Conservation (phyloP, 2,113 vertebrate genomes). For the Motacilla tschutschensis region DNA sequence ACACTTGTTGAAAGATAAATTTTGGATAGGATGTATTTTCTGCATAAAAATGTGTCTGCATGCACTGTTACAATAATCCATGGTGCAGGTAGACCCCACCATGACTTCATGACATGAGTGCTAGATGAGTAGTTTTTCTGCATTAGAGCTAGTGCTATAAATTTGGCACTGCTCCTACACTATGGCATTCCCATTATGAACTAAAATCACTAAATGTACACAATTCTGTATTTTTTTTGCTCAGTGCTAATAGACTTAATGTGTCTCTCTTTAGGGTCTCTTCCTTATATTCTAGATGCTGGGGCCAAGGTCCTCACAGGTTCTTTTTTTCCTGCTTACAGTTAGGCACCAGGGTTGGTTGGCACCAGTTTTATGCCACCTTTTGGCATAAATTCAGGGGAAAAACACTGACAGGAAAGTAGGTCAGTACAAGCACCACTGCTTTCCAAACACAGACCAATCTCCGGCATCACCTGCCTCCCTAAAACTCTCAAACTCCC, state of each 20-base stretch:
- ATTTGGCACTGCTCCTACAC: background rate
- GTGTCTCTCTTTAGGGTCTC: background rate
- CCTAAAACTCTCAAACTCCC: background rate
- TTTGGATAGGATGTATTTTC: background rate
- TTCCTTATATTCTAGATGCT: background rate
- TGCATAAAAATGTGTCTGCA: background rate
- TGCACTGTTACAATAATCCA: background rate
- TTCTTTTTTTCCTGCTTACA: background rate
- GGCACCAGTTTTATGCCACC: background rate
- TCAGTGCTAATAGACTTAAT: background rate
- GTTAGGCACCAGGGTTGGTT: background rate
- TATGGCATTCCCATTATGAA: background rate
- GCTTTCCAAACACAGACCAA: background rate
- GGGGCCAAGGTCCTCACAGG: background rate
- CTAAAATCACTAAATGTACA: background rate
- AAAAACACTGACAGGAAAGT: background rate
- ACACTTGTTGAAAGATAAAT: background rate
- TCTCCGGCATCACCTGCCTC: background rate
- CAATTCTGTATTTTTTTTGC: background rate
- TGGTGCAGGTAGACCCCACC: background rate
- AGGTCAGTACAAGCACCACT: background rate
- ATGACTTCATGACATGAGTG: background rate
- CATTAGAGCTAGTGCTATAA: background rate
- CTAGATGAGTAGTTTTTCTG: background rate
- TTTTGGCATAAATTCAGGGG: background rate